phyloP scores from a whole-genome alignment of 2,888 invertebrate genomes.

The Hydroisotoma schaefferi region DNA sequence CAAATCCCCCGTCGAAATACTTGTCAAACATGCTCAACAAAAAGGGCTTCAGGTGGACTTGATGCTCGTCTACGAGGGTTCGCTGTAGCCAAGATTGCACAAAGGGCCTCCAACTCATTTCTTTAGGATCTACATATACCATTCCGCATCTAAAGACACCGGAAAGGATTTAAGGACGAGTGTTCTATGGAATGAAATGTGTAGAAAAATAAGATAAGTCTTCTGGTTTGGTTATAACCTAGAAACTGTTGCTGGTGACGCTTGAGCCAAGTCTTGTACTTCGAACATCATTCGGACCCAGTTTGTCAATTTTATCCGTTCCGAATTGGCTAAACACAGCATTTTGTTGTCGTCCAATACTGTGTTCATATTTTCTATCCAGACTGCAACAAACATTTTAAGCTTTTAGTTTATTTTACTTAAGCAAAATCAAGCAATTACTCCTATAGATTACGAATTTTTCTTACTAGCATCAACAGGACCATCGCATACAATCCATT shows the following conservation, averaged over 20 bases:
- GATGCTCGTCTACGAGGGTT: conserved; percentile 57
- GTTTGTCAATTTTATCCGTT: conserved; percentile 77
- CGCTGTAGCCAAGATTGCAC: conserved; percentile 71
- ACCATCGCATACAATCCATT: conserved; percentile 88
- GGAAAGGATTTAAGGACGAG: background rate
- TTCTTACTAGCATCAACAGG: conserved; percentile 56
- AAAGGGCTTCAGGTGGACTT: conserved; percentile 63
- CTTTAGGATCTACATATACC: conserved; percentile 84
- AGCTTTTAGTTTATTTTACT: conserved; percentile 60
- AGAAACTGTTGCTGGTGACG: conserved; percentile 86
- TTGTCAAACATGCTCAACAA: conserved; percentile 64
- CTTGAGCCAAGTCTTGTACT: conserved; percentile 74
- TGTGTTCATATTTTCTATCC: conserved; percentile 87
- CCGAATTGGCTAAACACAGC: conserved; percentile 83
- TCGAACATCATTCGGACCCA: conserved; percentile 66
- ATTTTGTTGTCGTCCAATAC: conserved; percentile 80
- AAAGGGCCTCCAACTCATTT: conserved; percentile 72
- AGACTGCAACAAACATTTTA: no score
- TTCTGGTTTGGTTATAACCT: conserved; percentile 55
- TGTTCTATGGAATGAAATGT: background rate
- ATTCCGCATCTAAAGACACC: conserved; percentile 62
- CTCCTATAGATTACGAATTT: background rate
- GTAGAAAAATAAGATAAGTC: background rate
- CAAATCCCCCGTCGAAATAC: conserved; percentile 65
- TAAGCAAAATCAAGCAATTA: background rate